A percentile compares a stretch with the other conserved stretches of the same genome.
phyloP scores from a whole-genome alignment of 2,888 invertebrate genomes.

The Clostera curtula region DNA sequence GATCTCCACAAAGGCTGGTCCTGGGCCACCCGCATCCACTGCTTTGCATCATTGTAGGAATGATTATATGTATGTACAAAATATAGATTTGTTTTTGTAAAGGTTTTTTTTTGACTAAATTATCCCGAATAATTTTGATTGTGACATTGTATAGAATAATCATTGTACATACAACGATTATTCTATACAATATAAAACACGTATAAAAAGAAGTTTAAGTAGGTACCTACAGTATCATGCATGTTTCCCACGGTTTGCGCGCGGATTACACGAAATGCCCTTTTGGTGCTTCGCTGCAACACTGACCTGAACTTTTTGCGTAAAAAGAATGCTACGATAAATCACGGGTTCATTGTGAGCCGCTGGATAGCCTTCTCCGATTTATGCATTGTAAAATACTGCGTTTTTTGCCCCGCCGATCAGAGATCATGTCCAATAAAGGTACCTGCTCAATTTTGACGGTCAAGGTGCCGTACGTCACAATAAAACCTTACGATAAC shows the following conservation, averaged over 20 bases:
- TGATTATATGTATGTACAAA: too few relatives aligned
- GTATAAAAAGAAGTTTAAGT: constrained; percentile 8
- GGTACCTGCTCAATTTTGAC: constrained; percentile 68
- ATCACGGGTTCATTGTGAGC: constrained; percentile 64
- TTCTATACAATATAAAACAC: not conserved
- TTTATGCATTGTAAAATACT: constrained; percentile 45
- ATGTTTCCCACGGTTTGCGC: constrained; percentile 59
- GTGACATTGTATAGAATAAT: too few relatives aligned
- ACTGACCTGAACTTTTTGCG: constrained; percentile 69
- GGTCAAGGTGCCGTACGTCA: constrained; percentile 68
- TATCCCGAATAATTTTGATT: too few relatives aligned
- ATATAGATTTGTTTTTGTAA: too few relatives aligned
- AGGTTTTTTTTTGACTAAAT: too few relatives aligned
- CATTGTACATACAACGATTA: not conserved
- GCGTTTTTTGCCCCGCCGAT: constrained; percentile 55
- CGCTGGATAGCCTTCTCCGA: constrained; percentile 52
- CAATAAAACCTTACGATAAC: constrained; percentile 56
- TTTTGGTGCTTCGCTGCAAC: constrained; percentile 67
- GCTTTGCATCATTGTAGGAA: too few relatives aligned
- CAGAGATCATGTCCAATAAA: constrained; percentile 53
- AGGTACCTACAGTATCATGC: constrained; percentile 20
- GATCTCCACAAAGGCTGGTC: too few relatives aligned
- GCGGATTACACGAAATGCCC: constrained; percentile 69
- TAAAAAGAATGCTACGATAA: constrained; percentile 66
- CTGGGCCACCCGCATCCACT: too few relatives aligned